phyloP scores from a whole-genome alignment of 1,140 invertebrate genomes.

The Paraescarpia echinospica region DNA sequence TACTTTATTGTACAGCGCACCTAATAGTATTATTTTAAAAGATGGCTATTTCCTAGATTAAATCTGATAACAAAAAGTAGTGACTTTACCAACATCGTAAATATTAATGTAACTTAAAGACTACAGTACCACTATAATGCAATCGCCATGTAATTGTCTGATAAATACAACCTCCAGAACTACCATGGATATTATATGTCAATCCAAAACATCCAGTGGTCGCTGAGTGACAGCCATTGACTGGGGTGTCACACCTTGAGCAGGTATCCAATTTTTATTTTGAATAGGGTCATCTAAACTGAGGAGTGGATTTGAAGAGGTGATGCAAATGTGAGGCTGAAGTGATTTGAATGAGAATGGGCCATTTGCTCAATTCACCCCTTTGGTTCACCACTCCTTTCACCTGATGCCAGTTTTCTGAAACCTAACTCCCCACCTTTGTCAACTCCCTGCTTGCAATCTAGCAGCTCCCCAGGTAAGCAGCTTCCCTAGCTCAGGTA shows the following conservation, averaged over 20 bases:
- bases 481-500: not conserved
- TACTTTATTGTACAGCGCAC: too few relatives aligned
- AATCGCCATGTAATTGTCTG: not conserved
- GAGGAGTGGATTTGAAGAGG: not conserved
- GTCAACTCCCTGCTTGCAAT: not conserved
- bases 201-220: not conserved
- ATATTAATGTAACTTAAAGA: not conserved
- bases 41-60: too few relatives aligned
- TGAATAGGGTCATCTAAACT: not conserved
- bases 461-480: not conserved
- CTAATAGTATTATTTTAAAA: too few relatives aligned
- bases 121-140: not conserved
- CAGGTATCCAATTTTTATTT: not conserved
- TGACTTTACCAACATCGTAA: too few relatives aligned
- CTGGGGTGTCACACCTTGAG: not conserved
- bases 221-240: not conserved
- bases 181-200: not conserved
- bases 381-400: too few relatives aligned
- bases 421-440: not conserved
- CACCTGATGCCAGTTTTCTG: not conserved
- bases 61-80: too few relatives aligned
- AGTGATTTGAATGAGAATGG: not conserved
- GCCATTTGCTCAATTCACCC: not conserved
- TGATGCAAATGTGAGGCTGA: not conserved
- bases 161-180: not conserved